Conservation (phyloP, 2,113 vertebrate genomes). For the Archocentrus centrarchus region DNA sequence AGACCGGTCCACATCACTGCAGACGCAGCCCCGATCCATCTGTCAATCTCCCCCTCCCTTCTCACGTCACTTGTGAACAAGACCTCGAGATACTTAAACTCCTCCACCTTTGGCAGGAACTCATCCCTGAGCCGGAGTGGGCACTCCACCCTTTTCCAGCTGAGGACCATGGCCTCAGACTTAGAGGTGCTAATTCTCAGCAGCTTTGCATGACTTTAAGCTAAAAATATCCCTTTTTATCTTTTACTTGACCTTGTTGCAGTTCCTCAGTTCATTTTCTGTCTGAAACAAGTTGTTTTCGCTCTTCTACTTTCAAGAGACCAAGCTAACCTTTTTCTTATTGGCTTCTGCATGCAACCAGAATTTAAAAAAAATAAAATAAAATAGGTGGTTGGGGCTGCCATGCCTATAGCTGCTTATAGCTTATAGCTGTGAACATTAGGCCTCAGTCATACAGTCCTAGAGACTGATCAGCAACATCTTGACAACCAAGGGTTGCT, state of each 20-base stretch:
- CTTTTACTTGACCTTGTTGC: background rate
- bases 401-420: no score
- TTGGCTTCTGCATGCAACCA: background rate
- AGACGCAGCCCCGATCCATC: no score
- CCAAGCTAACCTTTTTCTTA: background rate
- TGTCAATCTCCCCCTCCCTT: background rate
- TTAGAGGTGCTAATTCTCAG: no score
- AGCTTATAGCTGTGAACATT: fast-evolving
- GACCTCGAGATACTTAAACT: no score
- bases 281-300: background rate
- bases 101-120: no score
- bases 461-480: background rate
- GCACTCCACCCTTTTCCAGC: no score
- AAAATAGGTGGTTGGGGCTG: fast-evolving
- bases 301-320: background rate
- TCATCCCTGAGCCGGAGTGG: no score
- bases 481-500: background rate
- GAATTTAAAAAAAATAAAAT: background rate
- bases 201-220: background rate
- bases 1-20: no score
- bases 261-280: background rate
- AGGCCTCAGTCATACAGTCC: background rate
- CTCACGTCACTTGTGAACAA: no score
- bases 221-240: no score
- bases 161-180: no score